Conservation (phyloP, 2,888 invertebrate genomes). For the Archips crataeganus region DNA sequence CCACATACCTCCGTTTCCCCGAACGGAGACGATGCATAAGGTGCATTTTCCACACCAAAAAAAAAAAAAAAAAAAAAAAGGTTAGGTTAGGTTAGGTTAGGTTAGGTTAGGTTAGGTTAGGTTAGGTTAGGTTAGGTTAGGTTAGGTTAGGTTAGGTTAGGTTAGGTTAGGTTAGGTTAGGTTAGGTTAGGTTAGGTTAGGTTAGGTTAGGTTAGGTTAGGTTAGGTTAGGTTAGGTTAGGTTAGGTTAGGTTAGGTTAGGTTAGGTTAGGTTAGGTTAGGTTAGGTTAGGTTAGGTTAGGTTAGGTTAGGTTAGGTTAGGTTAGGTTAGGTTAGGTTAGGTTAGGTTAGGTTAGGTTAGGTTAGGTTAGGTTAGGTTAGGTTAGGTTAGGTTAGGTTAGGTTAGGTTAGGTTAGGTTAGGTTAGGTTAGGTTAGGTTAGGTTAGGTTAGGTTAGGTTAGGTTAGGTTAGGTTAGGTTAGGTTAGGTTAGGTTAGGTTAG, state of each 20-base stretch:
- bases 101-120: slow-evolving; percentile 47
- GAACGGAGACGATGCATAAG: too few species aligned
- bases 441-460: slow-evolving; percentile 45
- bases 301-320: too few species aligned
- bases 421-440: slow-evolving; percentile 38
- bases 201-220: slow-evolving; percentile 52
- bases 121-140: slow-evolving; percentile 47
- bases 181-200: slow-evolving; percentile 49
- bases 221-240: slow-evolving; percentile 52
- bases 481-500: slow-evolving; percentile 48
- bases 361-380: slow-evolving; percentile 45
- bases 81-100: slow-evolving; percentile 47
- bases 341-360: slow-evolving; percentile 47
- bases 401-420: slow-evolving; percentile 42
- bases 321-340: slow-evolving; percentile 46
- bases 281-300: slow-evolving; percentile 49
- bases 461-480: slow-evolving; percentile 48
- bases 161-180: slow-evolving; percentile 51
- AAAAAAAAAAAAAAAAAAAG: too few species aligned
- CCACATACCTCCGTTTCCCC: too few species aligned
- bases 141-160: slow-evolving; percentile 49
- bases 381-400: slow-evolving; percentile 45
- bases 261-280: slow-evolving; percentile 53
- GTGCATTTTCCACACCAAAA: too few species aligned
- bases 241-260: slow-evolving; percentile 53